A percentile compares a stretch with the other conserved stretches of the same genome.
These are phyloP conservation scores for Antheraea assamensis DNA, from an alignment of 2,888 invertebrate species.

Conservation along the genomic window DNA sequence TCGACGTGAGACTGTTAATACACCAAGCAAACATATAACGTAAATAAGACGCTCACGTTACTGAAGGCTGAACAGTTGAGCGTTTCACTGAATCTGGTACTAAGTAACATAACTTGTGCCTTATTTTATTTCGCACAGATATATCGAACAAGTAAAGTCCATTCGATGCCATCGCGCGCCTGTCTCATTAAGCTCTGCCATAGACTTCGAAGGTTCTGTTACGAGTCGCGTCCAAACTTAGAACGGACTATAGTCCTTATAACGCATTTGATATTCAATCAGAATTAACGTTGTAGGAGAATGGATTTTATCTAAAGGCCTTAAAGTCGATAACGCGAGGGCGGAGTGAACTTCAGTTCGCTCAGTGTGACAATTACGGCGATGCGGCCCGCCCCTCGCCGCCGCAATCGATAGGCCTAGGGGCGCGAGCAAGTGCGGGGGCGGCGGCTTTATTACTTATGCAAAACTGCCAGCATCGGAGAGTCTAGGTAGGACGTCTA, in stretches of 20 bases:
- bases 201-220: slow-evolving; percentile 82
- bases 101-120: slow-evolving; percentile 52
- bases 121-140: slow-evolving; percentile 55
- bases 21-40: slow-evolving; percentile 44
- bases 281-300: slow-evolving; percentile 50
- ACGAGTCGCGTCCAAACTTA: slow-evolving; percentile 79
- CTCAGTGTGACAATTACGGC: slow-evolving; percentile 81
- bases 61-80: slow-evolving; percentile 36
- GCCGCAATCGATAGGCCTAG: slow-evolving; percentile 87
- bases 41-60: slow-evolving; percentile 42
- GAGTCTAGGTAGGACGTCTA: slow-evolving; percentile 26
- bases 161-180: slow-evolving; percentile 76
- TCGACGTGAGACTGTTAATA: slow-evolving; percentile 40
- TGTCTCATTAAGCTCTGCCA: slow-evolving; percentile 82
- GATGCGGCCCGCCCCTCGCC: slow-evolving; percentile 83
- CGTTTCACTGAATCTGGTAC: slow-evolving; percentile 53
- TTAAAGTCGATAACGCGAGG: slow-evolving; percentile 72
- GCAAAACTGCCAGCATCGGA: slow-evolving; percentile 76
- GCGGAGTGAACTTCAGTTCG: slow-evolving; percentile 68
- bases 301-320: slow-evolving; percentile 64
- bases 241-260: slow-evolving; percentile 76
- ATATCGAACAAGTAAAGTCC: slow-evolving; percentile 79
- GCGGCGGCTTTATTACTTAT: slow-evolving; percentile 74
- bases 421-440: slow-evolving; percentile 81
- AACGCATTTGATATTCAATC: slow-evolving; percentile 77